Base-by-base conservation (phyloP, 2,888 invertebrate species). In the Vannuccia rotundouncinata region DNA sequence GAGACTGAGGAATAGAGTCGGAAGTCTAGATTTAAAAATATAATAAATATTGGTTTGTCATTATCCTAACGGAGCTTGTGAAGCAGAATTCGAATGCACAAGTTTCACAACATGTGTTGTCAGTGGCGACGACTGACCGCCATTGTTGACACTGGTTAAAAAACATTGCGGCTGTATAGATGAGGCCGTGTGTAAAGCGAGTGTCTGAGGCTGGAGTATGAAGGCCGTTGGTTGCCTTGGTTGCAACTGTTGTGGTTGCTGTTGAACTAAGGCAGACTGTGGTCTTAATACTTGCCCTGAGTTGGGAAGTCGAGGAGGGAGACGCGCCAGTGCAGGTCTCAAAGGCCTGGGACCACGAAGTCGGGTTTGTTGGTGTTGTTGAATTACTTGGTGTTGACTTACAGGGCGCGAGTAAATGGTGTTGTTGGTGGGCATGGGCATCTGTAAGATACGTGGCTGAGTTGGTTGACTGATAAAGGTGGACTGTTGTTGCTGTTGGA, bases 91-190 rank as follows among this genome's bases (percentile, higher is more conserved):
- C 13, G 66, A 22, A 5, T 17, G 2, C 66, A 66, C 66, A 13
- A 66, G 5, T 27, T 66, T 66, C 22, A 66, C 66, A 66, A 66
- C 66, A 66, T 66, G 66, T 27, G 66, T 66, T 66, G 66, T 27
- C 66, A 66, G 66, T 5, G 66, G 22, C 25, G 66, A 66, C 66
- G 66, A 66, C 66, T 66, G 66, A 22, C 10, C 66, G 10, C 10
- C 10, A 22, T 66, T 66, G 66, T 5, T 66, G 5, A 27, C 66
- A 17, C 45, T 45, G 45, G 45, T 45, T 2, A 66, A 2, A 27
- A 22, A 66, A 66, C 66, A 66, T 27, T 66, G 66, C 2, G 66
- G 66, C 22, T 66, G 66, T 22, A 66, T 66, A 5, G 66, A 66
- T 2, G 66, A n/a, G 2, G 22, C 66, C 2, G n/a, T n/a, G n/a